Evolutionary conservation across 1,140 invertebrate species (phyloP), one percentile per base, ranked within the genome.

Genomic region (Drusus annulatus): DNA sequence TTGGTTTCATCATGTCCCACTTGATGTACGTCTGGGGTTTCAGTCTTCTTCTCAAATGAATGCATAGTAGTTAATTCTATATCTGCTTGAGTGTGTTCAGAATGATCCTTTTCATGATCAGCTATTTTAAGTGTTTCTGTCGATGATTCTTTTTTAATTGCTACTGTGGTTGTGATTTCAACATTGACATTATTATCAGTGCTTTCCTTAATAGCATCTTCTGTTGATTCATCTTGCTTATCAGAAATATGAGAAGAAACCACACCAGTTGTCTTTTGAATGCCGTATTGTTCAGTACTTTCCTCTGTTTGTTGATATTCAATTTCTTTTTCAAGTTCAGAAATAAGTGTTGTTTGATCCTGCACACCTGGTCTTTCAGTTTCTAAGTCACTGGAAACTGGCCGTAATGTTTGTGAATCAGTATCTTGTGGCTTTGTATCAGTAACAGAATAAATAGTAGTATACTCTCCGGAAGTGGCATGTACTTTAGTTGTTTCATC

Each of bases 41-140:
- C 77, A 56, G 80, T 83, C n/a, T 81, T 74, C 36, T 80, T 80
- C 36, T 83, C 82, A 15, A 50, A 74, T 21, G 82, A 79, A 62
- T n/a, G n/a, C n/a, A 77, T 56, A 10, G 62, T 65, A 31, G 62
- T 65, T 15, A 25, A 21, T 65, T 65, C 62, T 28, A 65, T 25
- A 17, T 36, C 25, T 28, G 62, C 19, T 15, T 65, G 25, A 65
- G 16, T 28, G 16, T 25, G 25, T 65, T 65, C 21, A 15, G 25
- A 25, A 17, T 21, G 6, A 13, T 13, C 10, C 10, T 19, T 2
- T 23, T 60, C 56, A 10, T 60, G 17, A 21, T 60, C 56, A 19
- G 4, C 5, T 17, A 21, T 23, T 23, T 60, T 21, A 21, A 60
- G 17, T 63, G 56, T 54, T 45, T 60, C 21, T 45, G 56, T 60